These are phyloP conservation scores for Telenomus remus DNA, from an alignment of 1,140 invertebrate genomes.

Conservation along the genomic window DNA sequence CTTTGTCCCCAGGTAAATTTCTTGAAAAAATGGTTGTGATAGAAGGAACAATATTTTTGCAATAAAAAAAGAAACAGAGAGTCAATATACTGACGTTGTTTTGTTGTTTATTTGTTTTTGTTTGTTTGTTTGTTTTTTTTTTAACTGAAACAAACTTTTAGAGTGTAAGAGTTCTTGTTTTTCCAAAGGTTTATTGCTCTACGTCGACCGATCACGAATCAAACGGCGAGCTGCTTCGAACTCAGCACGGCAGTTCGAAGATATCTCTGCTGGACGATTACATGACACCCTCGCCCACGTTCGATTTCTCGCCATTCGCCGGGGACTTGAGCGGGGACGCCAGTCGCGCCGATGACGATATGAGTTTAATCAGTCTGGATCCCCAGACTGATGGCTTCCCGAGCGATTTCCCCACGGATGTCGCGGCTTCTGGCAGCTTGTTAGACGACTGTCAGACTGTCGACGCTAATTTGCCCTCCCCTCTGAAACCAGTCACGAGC, in stretches of 20 bases:
- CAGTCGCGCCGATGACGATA: slow-evolving; percentile 68
- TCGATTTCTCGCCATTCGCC: slow-evolving; percentile 71
- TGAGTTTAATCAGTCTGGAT: slow-evolving; percentile 77
- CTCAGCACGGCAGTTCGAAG: slow-evolving; percentile 59
- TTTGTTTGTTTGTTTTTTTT: neutral
- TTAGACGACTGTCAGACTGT: slow-evolving; percentile 77
- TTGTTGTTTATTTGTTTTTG: neutral
- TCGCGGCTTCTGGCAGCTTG: slow-evolving; percentile 63
- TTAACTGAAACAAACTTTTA: neutral
- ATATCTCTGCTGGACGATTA: slow-evolving; percentile 67
- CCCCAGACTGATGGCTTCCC: slow-evolving; percentile 69
- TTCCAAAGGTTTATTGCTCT: slow-evolving; percentile 39
- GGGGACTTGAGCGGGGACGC: slow-evolving; percentile 67
- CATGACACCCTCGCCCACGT: slow-evolving; percentile 71
- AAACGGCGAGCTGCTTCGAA: slow-evolving; percentile 44
- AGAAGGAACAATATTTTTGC: too few relatives aligned
- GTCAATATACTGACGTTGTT: neutral
- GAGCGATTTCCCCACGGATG: slow-evolving; percentile 63
- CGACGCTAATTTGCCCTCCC: slow-evolving; percentile 78
- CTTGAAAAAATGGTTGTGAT: too few relatives aligned
- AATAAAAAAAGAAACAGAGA: slow-evolving; percentile 2
- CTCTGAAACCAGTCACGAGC: slow-evolving; percentile 75
- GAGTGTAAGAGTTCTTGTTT: slow-evolving; percentile 8
- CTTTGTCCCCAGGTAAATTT: slow-evolving; percentile 68
- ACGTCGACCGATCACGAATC: slow-evolving; percentile 52